Percentiles rank a stretch among this genome's conserved stretches.
Evolutionary conservation across 2,888 invertebrate genomes (phyloP).

Genomic region (Griposia aprilina): DNA sequence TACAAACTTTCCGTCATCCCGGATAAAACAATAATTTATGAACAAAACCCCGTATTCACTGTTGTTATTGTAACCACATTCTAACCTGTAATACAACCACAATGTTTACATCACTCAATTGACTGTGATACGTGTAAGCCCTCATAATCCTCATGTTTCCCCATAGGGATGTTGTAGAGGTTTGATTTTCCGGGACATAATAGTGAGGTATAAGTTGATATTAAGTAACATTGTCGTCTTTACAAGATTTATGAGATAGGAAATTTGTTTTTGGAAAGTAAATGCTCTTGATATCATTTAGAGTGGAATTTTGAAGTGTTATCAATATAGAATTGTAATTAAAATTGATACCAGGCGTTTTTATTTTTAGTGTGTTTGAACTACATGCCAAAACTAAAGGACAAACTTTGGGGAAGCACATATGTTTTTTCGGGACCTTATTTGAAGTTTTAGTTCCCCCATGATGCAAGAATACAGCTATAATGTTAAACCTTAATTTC

Average conservation of each 20-base stretch:
- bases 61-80: constrained; percentile 22
- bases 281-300: background rate
- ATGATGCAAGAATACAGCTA: background rate
- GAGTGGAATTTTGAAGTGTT: background rate
- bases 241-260: background rate
- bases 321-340: background rate
- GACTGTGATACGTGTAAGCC: constrained; percentile 51
- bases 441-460: background rate
- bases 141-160: constrained; percentile 33
- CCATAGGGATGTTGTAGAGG: constrained; percentile 21
- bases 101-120: constrained; percentile 34
- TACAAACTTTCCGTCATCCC: background rate
- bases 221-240: background rate
- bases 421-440: background rate
- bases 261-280: background rate
- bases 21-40: background rate
- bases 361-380: background rate
- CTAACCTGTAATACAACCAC: constrained; percentile 27
- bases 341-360: background rate
- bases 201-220: background rate
- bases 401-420: background rate
- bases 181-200: constrained; percentile 3
- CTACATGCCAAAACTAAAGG: background rate
- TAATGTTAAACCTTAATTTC: too few relatives aligned
- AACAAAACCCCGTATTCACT: background rate